phyloP scores from a whole-genome alignment of 2,797 vertebrate genomes.

The Xyrichtys novacula region DNA sequence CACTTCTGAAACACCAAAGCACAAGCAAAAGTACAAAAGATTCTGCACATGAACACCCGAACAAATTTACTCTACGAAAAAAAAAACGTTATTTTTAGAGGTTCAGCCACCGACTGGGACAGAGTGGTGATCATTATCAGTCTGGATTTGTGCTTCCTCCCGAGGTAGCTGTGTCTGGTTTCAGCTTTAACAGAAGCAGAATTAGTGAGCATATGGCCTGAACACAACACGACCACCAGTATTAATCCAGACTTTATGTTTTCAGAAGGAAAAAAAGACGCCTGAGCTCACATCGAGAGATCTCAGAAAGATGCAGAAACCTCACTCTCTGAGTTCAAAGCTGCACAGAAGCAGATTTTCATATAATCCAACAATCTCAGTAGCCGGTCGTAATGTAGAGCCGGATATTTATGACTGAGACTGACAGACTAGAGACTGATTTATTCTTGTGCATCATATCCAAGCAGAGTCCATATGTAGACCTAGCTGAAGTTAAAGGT shows the following conservation, averaged over 20 bases:
- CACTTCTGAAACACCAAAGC: slow-evolving; percentile 25
- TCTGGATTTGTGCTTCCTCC: slow-evolving; percentile 50
- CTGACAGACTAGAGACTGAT: slow-evolving; percentile 18
- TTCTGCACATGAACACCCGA: slow-evolving; percentile 20
- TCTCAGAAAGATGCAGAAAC: slow-evolving; percentile 39
- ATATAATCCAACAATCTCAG: slow-evolving; percentile 48
- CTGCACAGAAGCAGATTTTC: slow-evolving; percentile 34
- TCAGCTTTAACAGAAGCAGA: slow-evolving; percentile 40
- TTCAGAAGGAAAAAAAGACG: slow-evolving; percentile 21
- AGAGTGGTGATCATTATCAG: slow-evolving; percentile 34
- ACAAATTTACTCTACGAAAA: slow-evolving; percentile 6
- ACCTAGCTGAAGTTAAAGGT: not conserved
- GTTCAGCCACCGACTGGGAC: slow-evolving; percentile 19
- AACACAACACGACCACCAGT: slow-evolving; percentile 46
- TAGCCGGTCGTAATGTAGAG: slow-evolving; percentile 48
- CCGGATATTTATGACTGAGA: slow-evolving; percentile 55
- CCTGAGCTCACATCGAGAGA: slow-evolving; percentile 9
- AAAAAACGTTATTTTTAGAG: slow-evolving; percentile 22
- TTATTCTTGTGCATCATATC: not conserved
- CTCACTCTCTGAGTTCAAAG: slow-evolving; percentile 26
- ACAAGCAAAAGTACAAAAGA: slow-evolving; percentile 11
- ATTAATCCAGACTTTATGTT: slow-evolving; percentile 38
- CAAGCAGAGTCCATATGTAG: too few relatives aligned
- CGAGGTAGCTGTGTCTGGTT: slow-evolving; percentile 48
- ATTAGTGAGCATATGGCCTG: slow-evolving; percentile 45